These are phyloP conservation scores for Zele albiditarsus DNA, from an alignment of 2,888 invertebrate species.

Conservation along the genomic window DNA sequence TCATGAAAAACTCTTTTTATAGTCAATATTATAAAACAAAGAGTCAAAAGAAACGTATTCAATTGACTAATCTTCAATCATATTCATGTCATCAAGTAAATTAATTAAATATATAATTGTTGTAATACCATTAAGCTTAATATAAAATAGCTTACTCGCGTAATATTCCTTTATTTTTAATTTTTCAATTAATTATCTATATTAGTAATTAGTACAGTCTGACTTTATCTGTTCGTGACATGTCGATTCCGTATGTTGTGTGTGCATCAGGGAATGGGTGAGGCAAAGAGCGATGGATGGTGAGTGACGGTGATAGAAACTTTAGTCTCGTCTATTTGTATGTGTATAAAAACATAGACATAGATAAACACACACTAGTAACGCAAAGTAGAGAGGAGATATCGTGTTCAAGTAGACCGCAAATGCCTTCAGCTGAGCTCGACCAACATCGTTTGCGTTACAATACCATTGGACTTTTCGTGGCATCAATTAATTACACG, in stretches of 20 bases:
- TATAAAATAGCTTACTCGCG: not conserved
- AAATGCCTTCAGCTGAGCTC: not conserved
- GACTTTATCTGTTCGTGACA: conserved; percentile 5
- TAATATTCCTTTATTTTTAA: not conserved
- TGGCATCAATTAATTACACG: not conserved
- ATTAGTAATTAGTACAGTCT: not conserved
- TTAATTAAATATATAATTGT: not conserved
- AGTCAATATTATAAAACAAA: too few species aligned
- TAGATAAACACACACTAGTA: not conserved
- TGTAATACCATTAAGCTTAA: not conserved
- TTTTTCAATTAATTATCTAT: not conserved
- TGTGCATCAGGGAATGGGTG: not conserved
- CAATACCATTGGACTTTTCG: not conserved
- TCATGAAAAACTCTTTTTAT: too few species aligned
- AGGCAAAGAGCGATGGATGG: not conserved
- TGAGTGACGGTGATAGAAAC: not conserved
- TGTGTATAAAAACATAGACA: not conserved
- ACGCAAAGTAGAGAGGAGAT: not conserved
- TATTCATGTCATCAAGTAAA: too few species aligned
- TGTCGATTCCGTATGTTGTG: conserved; percentile 1
- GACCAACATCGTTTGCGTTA: not conserved
- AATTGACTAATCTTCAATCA: too few species aligned
- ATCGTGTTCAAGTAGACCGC: not conserved
- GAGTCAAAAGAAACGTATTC: too few species aligned
- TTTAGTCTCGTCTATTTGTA: not conserved